Percentiles rank a stretch among this genome's conserved stretches.
phyloP scores from a whole-genome alignment of 1,140 invertebrate genomes.

The Rhynchophorus ferrugineus region DNA sequence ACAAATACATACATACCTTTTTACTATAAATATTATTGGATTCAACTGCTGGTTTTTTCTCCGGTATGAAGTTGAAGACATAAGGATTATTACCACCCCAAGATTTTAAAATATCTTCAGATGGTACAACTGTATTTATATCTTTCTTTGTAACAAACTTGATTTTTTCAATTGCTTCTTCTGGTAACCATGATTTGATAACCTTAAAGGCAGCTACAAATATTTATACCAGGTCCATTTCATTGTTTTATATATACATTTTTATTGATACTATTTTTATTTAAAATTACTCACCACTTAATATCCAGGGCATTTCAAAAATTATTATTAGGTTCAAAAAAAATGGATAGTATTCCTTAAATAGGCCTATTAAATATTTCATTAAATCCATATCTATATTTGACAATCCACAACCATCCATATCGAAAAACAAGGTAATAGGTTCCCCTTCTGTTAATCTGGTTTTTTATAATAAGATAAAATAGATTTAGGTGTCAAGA shows the following conservation, averaged over 20 bases:
- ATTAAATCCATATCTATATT: conserved; percentile 86
- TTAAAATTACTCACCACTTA: conserved; percentile 59
- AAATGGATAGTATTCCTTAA: conserved; percentile 86
- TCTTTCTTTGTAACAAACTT: conserved; percentile 77
- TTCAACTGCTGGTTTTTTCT: conserved; percentile 46
- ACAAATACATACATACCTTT: too few relatives aligned
- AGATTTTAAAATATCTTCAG: conserved; percentile 62
- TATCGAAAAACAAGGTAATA: conserved; percentile 84
- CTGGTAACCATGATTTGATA: conserved; percentile 80
- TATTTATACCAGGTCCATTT: neutral
- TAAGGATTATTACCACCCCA: conserved; percentile 85
- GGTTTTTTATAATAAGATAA: conserved; percentile 24
- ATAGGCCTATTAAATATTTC: conserved; percentile 77
- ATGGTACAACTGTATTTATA: conserved; percentile 67
- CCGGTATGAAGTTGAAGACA: conserved; percentile 62
- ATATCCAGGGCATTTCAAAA: conserved; percentile 91
- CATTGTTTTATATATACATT: neutral
- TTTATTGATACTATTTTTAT: neutral
- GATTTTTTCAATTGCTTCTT: conserved; percentile 82
- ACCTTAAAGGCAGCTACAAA: conserved; percentile 83
- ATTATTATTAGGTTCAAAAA: conserved; percentile 87
- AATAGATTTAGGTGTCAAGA: neutral
- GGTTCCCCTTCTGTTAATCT: conserved; percentile 67
- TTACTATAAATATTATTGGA: conserved; percentile 37
- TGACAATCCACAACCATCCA: conserved; percentile 72